A percentile compares a stretch with the other conserved stretches of the same genome.
Evolutionary conservation across 2,797 vertebrate genomes (phyloP).

Genomic region (Hydrolagus colliei): DNA sequence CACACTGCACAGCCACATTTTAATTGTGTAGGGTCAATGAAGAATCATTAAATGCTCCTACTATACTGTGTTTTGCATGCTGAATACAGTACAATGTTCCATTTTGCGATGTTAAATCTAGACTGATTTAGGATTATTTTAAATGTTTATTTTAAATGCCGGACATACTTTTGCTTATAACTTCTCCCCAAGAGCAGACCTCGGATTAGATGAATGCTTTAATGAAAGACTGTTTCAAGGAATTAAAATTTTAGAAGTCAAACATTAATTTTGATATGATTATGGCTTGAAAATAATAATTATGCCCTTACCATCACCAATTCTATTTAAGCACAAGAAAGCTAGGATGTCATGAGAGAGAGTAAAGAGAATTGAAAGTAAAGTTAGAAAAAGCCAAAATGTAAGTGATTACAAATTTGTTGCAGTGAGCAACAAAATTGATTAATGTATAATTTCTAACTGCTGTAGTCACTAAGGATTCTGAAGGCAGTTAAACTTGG

Average conservation of each 20-base stretch:
- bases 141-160: conserved; percentile 8
- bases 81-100: too few species aligned
- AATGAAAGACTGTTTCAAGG: not conserved
- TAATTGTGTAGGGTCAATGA: too few species aligned
- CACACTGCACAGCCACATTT: too few species aligned
- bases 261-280: conserved; percentile 1
- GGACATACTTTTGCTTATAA: not conserved
- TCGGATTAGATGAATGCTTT: too few species aligned
- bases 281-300: conserved; percentile 16
- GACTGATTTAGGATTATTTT: not conserved
- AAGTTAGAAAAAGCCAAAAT: conserved; percentile 6
- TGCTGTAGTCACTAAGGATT: not conserved
- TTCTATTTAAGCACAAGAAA: not conserved
- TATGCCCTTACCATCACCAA: not conserved
- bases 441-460: conserved; percentile 14
- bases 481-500: conserved; percentile 21
- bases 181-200: too few species aligned
- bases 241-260: not conserved
- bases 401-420: conserved; percentile 23
- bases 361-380: not conserved
- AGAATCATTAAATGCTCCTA: too few species aligned
- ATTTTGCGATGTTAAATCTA: too few species aligned
- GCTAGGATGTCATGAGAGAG: conserved; percentile 17
- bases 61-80: too few species aligned
- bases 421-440: conserved; percentile 9